Conservation (phyloP, 2,888 invertebrate genomes). For the Polyommatus iphigenia region DNA sequence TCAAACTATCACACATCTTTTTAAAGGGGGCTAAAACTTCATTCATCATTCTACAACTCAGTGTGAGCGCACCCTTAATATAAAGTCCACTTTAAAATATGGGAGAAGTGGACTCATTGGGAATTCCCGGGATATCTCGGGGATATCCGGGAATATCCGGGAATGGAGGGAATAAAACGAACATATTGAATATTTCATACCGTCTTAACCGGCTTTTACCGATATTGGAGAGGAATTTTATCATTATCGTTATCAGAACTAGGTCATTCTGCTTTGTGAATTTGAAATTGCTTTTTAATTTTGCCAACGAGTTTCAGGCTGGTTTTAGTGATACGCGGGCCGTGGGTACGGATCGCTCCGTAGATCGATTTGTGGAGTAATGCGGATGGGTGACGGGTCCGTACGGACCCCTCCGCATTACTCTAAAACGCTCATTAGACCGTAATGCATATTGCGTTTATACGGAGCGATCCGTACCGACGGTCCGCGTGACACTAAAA, state of each 20-base stretch:
- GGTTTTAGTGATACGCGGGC: no score
- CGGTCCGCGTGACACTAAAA: no score
- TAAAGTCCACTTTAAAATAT: conserved; percentile 27
- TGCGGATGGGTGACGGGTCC: no score
- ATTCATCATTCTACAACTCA: background rate
- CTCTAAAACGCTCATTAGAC: no score
- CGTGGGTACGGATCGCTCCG: no score
- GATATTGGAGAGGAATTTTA: conserved; percentile 14
- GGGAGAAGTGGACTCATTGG: conserved; percentile 38
- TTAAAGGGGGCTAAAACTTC: no score
- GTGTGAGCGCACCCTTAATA: background rate
- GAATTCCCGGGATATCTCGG: conserved; percentile 38
- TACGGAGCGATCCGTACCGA: no score
- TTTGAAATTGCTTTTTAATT: conserved; percentile 6
- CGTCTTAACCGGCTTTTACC: conserved; percentile 20
- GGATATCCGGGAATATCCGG: conserved; percentile 13
- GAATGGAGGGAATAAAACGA: conserved; percentile 32
- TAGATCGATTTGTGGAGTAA: no score
- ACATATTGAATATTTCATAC: conserved; percentile 40
- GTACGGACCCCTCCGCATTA: no score
- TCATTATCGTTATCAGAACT: background rate
- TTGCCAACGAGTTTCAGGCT: background rate
- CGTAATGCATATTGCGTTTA: no score
- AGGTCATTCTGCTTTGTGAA: conserved; percentile 7
- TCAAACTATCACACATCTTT: no score